A percentile compares a stretch with the other conserved stretches of the same genome.
phyloP scores from a whole-genome alignment of 2,797 vertebrate genomes.

The Saxicola maurus region DNA sequence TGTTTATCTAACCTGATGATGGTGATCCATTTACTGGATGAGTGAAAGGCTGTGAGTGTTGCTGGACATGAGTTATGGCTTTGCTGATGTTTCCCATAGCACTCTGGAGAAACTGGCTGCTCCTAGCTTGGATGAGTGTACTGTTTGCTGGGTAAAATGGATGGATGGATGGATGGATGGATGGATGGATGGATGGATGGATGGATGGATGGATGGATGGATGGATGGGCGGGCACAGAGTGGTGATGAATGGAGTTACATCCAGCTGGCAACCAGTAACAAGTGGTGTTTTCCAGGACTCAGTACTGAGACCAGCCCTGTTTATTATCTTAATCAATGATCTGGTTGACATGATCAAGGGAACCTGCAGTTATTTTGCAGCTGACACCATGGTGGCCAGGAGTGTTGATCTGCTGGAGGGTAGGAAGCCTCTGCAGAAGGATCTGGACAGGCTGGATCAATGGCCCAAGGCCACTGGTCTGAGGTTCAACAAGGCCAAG shows the following conservation, averaged over 20 bases:
- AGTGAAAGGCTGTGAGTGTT: background rate
- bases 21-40: background rate
- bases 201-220: background rate
- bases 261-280: background rate
- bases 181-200: background rate
- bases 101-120: background rate
- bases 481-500: background rate
- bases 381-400: background rate
- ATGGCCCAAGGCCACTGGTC: fast-evolving
- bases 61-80: background rate
- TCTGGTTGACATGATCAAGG: background rate
- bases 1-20: background rate
- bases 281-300: background rate
- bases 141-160: background rate
- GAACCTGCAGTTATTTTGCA: background rate
- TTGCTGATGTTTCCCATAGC: background rate
- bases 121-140: background rate
- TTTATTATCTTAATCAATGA: background rate
- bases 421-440: background rate
- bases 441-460: background rate
- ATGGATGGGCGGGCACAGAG: background rate
- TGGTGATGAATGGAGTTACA: background rate
- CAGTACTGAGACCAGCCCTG: background rate
- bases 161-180: background rate
- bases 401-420: background rate